phyloP scores from a whole-genome alignment of 2,888 invertebrate species.

The Liodrosophila aerea region DNA sequence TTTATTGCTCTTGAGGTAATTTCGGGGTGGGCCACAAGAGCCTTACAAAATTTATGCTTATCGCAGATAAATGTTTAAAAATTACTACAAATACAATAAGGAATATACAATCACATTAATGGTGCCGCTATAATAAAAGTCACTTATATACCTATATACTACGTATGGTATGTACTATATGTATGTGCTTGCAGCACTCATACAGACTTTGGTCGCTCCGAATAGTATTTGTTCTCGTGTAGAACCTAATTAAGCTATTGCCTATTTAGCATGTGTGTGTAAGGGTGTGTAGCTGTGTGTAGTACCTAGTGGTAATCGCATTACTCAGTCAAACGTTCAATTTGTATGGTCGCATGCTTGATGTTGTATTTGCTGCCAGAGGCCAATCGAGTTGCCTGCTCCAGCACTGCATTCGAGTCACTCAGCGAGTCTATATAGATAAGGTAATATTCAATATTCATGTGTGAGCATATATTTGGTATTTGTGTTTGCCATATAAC shows the following conservation, averaged over 20 bases:
- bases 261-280: constrained; percentile 8
- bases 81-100: no score
- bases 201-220: constrained; percentile 52
- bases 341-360: constrained; percentile 81
- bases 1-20: constrained; percentile 12
- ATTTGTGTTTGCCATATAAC: background rate
- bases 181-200: no score
- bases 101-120: no score
- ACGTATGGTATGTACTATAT: no score
- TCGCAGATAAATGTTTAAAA: no score
- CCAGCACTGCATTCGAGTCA: constrained; percentile 74
- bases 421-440: constrained; percentile 60
- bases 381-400: constrained; percentile 75
- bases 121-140: constrained; percentile 26
- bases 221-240: constrained; percentile 19
- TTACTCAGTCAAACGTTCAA: constrained; percentile 74
- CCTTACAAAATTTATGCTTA: constrained; percentile 26
- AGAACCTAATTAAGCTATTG: constrained; percentile 39
- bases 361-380: constrained; percentile 78
- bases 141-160: constrained; percentile 43
- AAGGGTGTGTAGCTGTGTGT: no score
- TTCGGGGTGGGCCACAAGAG: background rate
- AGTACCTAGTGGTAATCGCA: constrained; percentile 15
- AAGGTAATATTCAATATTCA: background rate
- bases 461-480: background rate